Percentiles rank a stretch among this genome's conserved stretches.
These are phyloP conservation scores for Brachionus sp. DNA, from an alignment of 1,140 invertebrate genomes.

Conservation along the genomic window DNA sequence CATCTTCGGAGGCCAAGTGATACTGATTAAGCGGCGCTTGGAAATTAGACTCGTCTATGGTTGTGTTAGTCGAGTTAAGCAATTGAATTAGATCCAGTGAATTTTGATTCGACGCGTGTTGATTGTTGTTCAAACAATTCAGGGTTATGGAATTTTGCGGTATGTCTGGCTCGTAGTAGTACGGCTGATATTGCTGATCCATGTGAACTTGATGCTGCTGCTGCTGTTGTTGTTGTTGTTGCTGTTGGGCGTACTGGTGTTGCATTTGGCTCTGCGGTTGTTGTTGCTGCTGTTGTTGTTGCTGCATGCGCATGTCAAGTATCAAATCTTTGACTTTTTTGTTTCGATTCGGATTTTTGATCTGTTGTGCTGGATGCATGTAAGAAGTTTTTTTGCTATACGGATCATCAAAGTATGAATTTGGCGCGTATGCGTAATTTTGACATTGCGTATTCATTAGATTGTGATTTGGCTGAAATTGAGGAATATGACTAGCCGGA, in stretches of 20 bases:
- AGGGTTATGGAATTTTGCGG: not conserved
- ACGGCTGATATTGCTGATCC: not conserved
- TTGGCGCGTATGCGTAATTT: not conserved
- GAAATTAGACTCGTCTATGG: not conserved
- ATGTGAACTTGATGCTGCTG: conserved; percentile 27
- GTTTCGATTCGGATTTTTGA: conserved; percentile 32
- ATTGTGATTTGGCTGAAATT: conserved; percentile 17
- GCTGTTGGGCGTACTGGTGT: not conserved
- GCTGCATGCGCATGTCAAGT: conserved; percentile 26
- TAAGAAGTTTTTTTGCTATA: not conserved
- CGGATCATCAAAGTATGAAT: not conserved
- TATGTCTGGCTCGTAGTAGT: conserved; percentile 18
- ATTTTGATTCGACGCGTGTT: conserved; percentile 8
- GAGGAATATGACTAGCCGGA: not conserved
- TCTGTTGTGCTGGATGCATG: not conserved
- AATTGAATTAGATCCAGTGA: conserved; percentile 30
- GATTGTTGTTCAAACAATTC: conserved; percentile 1
- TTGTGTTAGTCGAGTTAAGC: conserved; percentile 19
- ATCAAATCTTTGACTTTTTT: conserved; percentile 46
- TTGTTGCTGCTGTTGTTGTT: conserved; percentile 32
- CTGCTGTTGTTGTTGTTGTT: not conserved
- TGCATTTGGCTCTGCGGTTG: not conserved
- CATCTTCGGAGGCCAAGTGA: conserved; percentile 22
- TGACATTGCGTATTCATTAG: conserved; percentile 15
- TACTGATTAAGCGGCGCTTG: not conserved